phyloP scores from a whole-genome alignment of 2,888 invertebrate genomes.

The Sphaerophoria taeniata region DNA sequence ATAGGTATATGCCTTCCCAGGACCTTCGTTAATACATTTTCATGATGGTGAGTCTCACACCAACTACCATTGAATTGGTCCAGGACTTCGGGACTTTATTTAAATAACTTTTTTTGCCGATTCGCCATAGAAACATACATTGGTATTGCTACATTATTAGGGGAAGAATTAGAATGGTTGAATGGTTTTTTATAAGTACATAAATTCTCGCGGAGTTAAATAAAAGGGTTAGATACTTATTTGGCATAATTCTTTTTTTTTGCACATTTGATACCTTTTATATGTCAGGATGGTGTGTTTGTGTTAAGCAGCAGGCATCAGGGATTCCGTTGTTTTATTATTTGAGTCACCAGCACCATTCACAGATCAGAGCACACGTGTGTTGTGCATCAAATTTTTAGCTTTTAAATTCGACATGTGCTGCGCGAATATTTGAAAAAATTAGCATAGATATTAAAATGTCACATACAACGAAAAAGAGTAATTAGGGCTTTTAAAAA shows the following conservation, averaged over 20 bases:
- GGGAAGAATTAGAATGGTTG: constrained; percentile 27
- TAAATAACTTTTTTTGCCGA: constrained; percentile 22
- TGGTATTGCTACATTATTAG: constrained; percentile 42
- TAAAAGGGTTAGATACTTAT: constrained; percentile 50
- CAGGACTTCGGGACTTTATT: constrained; percentile 66
- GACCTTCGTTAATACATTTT: neutral
- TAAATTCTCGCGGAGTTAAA: neutral
- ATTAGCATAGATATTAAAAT: constrained; percentile 19
- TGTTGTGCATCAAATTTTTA: constrained; percentile 14
- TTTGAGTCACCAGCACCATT: neutral
- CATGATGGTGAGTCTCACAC: constrained; percentile 28
- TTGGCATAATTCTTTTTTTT: constrained; percentile 53
- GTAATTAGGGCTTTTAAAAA: neutral
- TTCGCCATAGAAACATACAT: constrained; percentile 56
- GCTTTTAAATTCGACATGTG: constrained; percentile 18
- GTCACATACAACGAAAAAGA: neutral
- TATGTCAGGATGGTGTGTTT: constrained; percentile 17
- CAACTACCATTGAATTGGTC: constrained; percentile 64
- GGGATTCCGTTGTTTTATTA: neutral
- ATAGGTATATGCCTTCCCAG: constrained; percentile 13
- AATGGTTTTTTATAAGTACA: constrained; percentile 19
- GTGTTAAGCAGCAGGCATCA: neutral
- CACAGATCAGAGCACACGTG: constrained; percentile 3
- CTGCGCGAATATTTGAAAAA: neutral
- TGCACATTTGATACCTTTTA: constrained; percentile 35